Base-by-base conservation (phyloP, 2,113 vertebrate genomes). In the Maylandia zebra region DNA sequence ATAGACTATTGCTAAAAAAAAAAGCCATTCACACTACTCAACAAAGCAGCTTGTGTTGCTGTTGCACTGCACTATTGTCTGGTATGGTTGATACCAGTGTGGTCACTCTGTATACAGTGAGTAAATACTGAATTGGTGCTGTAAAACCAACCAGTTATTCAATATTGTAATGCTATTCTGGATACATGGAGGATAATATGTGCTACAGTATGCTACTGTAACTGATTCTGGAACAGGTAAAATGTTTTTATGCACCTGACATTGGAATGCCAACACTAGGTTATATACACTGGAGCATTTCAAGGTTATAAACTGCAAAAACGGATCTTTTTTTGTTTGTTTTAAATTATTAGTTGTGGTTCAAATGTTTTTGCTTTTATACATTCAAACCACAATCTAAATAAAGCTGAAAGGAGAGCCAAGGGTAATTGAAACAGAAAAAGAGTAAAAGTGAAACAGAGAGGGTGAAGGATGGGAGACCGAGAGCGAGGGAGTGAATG, bases 391-490 rank as follows among this genome's bases (percentile, higher is more conserved):
- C n/a, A 13, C n/a, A 5, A 16, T 3, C 3, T 50, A 66, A 78
- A 80, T 30, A 83, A 55, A 59, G 13, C 30, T 14, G 6, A 5
- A 22, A 24, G 19, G 24, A 27, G 17, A 64, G 27, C 17, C n/a
- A 3, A 6, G 32, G 41, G 56, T 88, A 88, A 95, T 88, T 92
- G 83, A 90, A 90, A 91, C 52, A 57, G 86, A 88, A 87, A 83
- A 59, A 82, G 53, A 85, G 22, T 2, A 2, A 84, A 83, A 85
- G 86, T 74, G 86, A 87, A 90, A 88, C 9, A 11, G 88, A 90
- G 88, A 85, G 85, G 90, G 24, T 90, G 91, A 93, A 41, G 36
- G 89, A 92, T 90, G 85, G 84, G 55, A 79, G 76, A 71, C 69
- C 57, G 85, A 90, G 57, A 83, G 88, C 22, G 34, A 81, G 85